Evolutionary conservation across 2,888 invertebrate genomes (phyloP).

Genomic region (Amorpha juglandis): DNA sequence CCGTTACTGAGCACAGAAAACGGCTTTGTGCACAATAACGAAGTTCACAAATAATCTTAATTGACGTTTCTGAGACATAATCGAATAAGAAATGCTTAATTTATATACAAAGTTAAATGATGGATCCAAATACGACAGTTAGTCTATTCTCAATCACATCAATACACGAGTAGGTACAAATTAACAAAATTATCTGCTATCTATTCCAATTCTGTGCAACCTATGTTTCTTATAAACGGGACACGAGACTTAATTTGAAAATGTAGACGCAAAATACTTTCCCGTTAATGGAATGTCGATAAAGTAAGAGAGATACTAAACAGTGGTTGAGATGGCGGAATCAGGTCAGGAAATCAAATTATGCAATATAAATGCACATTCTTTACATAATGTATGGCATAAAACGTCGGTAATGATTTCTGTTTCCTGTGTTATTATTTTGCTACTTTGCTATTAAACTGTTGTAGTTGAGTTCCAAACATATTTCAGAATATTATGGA

Average conservation of each 20-base stretch:
- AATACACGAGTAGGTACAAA: not conserved
- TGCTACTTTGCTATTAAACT: not conserved
- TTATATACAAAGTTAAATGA: no score
- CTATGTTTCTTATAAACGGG: no score
- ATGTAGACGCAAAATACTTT: no score
- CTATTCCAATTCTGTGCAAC: no score
- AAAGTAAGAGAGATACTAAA: constrained; percentile 8
- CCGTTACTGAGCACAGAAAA: no score
- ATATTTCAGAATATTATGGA: no score
- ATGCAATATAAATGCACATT: constrained; percentile 23
- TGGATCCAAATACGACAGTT: no score
- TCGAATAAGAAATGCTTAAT: no score
- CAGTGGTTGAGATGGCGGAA: constrained; percentile 32
- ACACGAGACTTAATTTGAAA: not conserved
- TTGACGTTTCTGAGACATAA: no score
- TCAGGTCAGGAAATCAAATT: constrained; percentile 19
- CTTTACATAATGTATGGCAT: not conserved
- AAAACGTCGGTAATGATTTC: constrained; percentile 1
- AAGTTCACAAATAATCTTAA: no score
- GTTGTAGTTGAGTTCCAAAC: not conserved
- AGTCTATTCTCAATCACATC: not conserved
- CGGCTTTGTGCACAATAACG: no score
- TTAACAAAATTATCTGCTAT: not conserved
- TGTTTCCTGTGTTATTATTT: not conserved
- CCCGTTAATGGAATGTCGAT: constrained; percentile 7